Base-by-base conservation (phyloP, 2,797 vertebrate genomes). In the Spheniscus humboldti region DNA sequence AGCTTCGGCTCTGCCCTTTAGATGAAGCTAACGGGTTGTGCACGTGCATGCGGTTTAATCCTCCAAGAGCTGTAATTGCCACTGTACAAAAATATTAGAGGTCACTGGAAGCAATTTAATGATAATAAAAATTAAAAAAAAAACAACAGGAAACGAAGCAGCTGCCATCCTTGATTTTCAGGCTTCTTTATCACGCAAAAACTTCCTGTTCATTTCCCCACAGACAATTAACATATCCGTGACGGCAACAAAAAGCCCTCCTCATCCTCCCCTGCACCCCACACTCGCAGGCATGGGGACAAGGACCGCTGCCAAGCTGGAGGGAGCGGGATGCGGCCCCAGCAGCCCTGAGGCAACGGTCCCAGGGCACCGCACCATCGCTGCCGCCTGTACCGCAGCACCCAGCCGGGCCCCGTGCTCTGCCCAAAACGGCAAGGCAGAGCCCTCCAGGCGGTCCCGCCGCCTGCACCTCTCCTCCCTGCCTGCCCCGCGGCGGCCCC, bases 61-160 rank as follows among this genome's bases (percentile, higher is more conserved):
- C 97, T 94, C 82, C 69, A 60, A 92, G 94, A 96, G 97, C 97
- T 92, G 84, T 97, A 97, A 97, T 96, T 96, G 97, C 95, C 92
- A 91, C 96, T 83, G 95, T 73, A 85, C 88, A 75, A 95, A 97
- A 97, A 94, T 96, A 98, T 96, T 97, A 95, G 97, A 97, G 97
- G 97, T 97, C 96, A 97, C 97, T 96, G 50, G 86, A 97, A 98
- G 97, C 97, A 97, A 98, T 97, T 97, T 97, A 97, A 96, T 96
- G 97, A 98, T 97, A 97, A 98, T 97, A 97, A 98, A 98, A 97
- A 83, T 90, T 55, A 17, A 96, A 91, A 96, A 97, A 96, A 96
- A 95, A 94, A 94, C 94, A 82, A 91, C 93, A 97, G 96, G 96
- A 98, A 97, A 98, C 80, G 95, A 96, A 94, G 57, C 86, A 55